phyloP scores from a whole-genome alignment of 2,797 vertebrate genomes.

The Gephyroberyx darwinii region DNA sequence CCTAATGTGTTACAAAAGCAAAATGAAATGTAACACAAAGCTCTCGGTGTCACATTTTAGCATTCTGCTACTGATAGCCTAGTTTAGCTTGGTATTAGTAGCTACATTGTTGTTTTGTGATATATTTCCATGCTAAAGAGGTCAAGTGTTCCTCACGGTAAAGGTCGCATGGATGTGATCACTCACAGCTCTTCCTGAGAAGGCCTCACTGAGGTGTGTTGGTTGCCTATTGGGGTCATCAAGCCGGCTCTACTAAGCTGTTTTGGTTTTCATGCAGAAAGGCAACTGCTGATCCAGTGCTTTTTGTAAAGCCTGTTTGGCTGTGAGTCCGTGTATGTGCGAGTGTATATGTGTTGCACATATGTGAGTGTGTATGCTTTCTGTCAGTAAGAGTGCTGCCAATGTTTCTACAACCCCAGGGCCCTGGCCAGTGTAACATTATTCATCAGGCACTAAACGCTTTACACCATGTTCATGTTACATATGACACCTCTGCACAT shows the following conservation, averaged over 20 bases:
- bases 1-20: no score
- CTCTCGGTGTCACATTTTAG: no score
- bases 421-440: constrained; percentile 6
- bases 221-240: constrained; percentile 51
- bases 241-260: constrained; percentile 67
- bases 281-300: constrained; percentile 76
- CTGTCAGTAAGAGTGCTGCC: constrained; percentile 35
- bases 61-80: no score
- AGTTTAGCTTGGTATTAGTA: not conserved
- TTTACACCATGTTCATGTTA: not conserved
- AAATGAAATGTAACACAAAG: no score
- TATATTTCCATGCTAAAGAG: not conserved
- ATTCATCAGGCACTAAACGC: not conserved
- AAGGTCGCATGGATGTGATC: constrained; percentile 17
- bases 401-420: constrained; percentile 35
- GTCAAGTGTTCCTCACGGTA: not conserved
- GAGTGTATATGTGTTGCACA: constrained; percentile 23
- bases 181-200: not conserved
- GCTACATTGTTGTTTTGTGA: not conserved
- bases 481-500: not conserved
- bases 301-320: constrained; percentile 71
- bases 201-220: constrained; percentile 35
- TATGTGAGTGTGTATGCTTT: constrained; percentile 30
- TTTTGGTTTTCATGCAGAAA: constrained; percentile 73
- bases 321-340: constrained; percentile 13